phyloP scores from a whole-genome alignment of 1,140 invertebrate species.

The Drosophila prosaltans region DNA sequence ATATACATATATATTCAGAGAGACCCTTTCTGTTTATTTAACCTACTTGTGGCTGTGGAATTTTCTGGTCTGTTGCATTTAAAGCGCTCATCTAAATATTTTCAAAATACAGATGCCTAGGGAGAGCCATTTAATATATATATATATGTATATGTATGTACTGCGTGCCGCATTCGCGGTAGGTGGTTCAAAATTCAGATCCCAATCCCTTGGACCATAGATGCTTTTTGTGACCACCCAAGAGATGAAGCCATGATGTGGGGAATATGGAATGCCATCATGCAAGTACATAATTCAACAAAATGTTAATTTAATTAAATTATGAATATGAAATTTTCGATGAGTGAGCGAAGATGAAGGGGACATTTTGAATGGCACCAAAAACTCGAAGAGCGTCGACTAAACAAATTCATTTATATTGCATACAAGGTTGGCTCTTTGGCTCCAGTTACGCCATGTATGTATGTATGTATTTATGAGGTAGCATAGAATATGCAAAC shows the following conservation, averaged over 20 bases:
- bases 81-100: slow-evolving; percentile 35
- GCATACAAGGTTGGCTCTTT: slow-evolving; percentile 38
- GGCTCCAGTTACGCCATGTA: slow-evolving; percentile 3
- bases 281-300: slow-evolving; percentile 71
- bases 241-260: slow-evolving; percentile 14
- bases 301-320: slow-evolving; percentile 80
- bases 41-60: slow-evolving; percentile 36
- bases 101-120: slow-evolving; percentile 29
- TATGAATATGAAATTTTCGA: slow-evolving; percentile 73
- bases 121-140: slow-evolving; percentile 38
- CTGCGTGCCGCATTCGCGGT: slow-evolving; percentile 2
- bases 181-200: slow-evolving; percentile 7
- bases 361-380: slow-evolving; percentile 55
- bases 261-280: background rate
- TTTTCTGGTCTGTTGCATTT: slow-evolving; percentile 61
- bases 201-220: slow-evolving; percentile 42
- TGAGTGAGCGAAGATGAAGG: slow-evolving; percentile 23
- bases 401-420: slow-evolving; percentile 74
- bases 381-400: slow-evolving; percentile 58
- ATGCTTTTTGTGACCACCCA: slow-evolving; percentile 42
- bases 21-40: slow-evolving; percentile 17
- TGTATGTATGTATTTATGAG: slow-evolving; percentile 31
- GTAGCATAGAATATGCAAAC: slow-evolving; percentile 39
- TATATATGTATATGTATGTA: background rate
- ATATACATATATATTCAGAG: too few relatives aligned